Base-by-base conservation (phyloP, 1,140 invertebrate genomes). In the Steinernema feltiae region DNA sequence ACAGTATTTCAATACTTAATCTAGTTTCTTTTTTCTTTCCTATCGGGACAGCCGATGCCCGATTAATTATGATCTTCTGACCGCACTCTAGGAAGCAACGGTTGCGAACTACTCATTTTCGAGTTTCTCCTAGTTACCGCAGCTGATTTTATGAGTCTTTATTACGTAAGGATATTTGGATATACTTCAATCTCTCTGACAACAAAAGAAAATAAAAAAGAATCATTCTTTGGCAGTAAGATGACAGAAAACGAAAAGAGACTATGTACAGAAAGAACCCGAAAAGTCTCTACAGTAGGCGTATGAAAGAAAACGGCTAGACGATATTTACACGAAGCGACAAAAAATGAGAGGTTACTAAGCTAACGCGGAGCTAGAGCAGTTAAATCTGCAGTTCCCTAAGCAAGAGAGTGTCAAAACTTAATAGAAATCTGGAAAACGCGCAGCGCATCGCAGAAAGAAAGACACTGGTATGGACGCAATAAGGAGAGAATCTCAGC, bases 321-420 rank as follows among this genome's bases (percentile, higher is more conserved):
- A n/a, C 53, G 53, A 63, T 63, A 63, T 63, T 27, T 63, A 63
- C 53, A 63, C 15, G 53, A 63, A 63, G 53, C 53, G 53, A 63
- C 53, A 27, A 27, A 21, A 21, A 63, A 41, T 41, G 35, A 41
- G 18, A 7, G 35, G n/a, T n/a, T 41, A 21, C 53, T 63, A 63
- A 21, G 53, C 53, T 41, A 41, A 41, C 7, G 35, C 18, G 7
- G 24, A 27, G 24, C 53, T 63, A 63, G 3, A 63, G 53, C 53
- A n/a, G n/a, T n/a, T 63, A 27, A 21, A 21, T 15, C 2, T 15
- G 53, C 7, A 27, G 15, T 3, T 15, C 24, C 24, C 53, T 63
- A 63, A 21, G 53, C 53, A 21, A 12, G 7, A 41, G n/a, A 41
- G 35, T 41, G 35, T 21, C 24, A 63, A 27, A 27, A 27, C 7